Evolutionary conservation across 2,888 invertebrate genomes (phyloP).

Genomic region (Syrista parreyssii): DNA sequence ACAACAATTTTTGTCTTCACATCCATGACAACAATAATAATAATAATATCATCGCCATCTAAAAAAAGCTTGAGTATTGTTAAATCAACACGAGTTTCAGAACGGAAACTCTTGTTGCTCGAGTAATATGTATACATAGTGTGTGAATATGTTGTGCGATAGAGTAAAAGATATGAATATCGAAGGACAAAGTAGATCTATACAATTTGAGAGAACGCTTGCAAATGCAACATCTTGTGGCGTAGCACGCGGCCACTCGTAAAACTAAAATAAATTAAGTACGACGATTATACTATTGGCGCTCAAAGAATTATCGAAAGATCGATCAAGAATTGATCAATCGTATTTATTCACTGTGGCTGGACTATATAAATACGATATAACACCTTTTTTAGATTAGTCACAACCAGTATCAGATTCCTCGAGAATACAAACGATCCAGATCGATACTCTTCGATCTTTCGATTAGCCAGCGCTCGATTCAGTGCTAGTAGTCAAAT

Average conservation of each 20-base stretch:
- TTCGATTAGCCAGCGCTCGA: neutral
- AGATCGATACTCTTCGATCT: neutral
- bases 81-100: neutral
- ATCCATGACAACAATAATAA: neutral
- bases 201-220: neutral
- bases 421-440: neutral
- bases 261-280: slow-evolving; percentile 57
- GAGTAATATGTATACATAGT: neutral
- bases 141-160: neutral
- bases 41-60: neutral
- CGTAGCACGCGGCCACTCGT: slow-evolving; percentile 1
- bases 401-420: neutral
- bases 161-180: neutral
- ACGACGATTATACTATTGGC: slow-evolving; percentile 51
- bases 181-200: neutral
- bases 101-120: no score
- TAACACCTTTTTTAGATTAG: neutral
- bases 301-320: slow-evolving; percentile 20
- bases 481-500: slow-evolving; percentile 18
- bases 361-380: no score
- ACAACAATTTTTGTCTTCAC: neutral
- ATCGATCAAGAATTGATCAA: neutral
- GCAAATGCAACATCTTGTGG: neutral
- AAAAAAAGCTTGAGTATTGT: neutral
- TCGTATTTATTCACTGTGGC: neutral